Evolutionary conservation across 2,888 invertebrate genomes (phyloP).

Genomic region (Amiota mariae): DNA sequence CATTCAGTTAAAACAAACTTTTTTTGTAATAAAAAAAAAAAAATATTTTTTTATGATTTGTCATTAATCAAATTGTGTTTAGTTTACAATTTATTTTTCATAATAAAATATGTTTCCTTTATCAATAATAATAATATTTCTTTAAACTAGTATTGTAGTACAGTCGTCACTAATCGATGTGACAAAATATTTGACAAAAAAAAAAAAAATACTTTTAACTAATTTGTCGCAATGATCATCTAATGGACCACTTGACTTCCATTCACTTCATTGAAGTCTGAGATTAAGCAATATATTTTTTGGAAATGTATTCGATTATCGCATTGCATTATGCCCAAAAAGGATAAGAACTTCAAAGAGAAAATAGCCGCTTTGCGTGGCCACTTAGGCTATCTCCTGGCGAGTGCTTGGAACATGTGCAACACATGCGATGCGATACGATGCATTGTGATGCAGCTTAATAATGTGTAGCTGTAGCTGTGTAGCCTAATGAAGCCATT

Average conservation of each 20-base stretch:
- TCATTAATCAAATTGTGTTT: background rate
- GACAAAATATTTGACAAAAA: background rate
- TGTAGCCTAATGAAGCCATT: slow-evolving; percentile 15
- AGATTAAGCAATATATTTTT: background rate
- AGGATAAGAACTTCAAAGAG: background rate
- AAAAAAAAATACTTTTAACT: background rate
- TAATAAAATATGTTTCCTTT: background rate
- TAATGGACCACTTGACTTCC: slow-evolving; percentile 17
- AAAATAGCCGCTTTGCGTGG: background rate
- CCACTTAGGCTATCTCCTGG: slow-evolving; percentile 7
- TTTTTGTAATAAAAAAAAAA: background rate
- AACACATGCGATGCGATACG: background rate
- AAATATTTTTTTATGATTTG: background rate
- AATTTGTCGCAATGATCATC: slow-evolving; percentile 8
- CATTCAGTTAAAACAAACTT: background rate
- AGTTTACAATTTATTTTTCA: background rate
- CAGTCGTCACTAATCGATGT: background rate
- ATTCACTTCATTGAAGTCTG: background rate
- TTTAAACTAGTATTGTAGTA: background rate
- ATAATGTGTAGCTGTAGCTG: no score
- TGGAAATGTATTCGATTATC: background rate
- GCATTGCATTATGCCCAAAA: background rate
- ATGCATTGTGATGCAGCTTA: background rate
- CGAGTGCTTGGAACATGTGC: background rate
- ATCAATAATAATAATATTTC: background rate